These are phyloP conservation scores for Colaptes auratus DNA, from an alignment of 2,113 vertebrate genomes.

Conservation along the genomic window DNA sequence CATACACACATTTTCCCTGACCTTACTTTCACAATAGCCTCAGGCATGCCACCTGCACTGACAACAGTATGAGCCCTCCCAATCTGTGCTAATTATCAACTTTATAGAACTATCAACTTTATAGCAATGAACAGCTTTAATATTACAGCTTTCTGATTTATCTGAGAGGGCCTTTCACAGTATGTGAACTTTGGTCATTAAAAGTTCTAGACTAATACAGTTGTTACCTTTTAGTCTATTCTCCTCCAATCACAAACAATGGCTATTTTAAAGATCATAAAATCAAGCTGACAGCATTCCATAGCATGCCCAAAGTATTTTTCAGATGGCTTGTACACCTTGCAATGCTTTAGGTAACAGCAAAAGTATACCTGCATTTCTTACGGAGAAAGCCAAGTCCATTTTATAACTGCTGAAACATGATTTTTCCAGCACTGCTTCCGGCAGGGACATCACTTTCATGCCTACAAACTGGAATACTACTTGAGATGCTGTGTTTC, in stretches of 20 bases:
- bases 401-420: not conserved
- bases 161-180: not conserved
- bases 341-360: not conserved
- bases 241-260: not conserved
- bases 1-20: not conserved
- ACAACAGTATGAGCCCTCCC: accelerated
- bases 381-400: not conserved
- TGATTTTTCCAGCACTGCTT: not conserved
- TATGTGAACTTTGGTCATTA: not conserved
- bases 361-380: not conserved
- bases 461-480: not conserved
- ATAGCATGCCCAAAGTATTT: not conserved
- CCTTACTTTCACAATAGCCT: not conserved
- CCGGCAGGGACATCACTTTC: not conserved
- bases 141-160: not conserved
- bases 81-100: not conserved
- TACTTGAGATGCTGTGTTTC: not conserved
- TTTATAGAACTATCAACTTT: not conserved
- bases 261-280: not conserved
- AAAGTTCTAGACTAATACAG: not conserved
- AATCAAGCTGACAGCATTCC: not conserved
- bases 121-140: not conserved
- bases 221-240: not conserved
- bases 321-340: not conserved
- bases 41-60: too few species aligned